Percentiles rank a stretch among this genome's conserved stretches.
Evolutionary conservation across 1,140 invertebrate species (phyloP).

Genomic region (Drosophila ironensis): DNA sequence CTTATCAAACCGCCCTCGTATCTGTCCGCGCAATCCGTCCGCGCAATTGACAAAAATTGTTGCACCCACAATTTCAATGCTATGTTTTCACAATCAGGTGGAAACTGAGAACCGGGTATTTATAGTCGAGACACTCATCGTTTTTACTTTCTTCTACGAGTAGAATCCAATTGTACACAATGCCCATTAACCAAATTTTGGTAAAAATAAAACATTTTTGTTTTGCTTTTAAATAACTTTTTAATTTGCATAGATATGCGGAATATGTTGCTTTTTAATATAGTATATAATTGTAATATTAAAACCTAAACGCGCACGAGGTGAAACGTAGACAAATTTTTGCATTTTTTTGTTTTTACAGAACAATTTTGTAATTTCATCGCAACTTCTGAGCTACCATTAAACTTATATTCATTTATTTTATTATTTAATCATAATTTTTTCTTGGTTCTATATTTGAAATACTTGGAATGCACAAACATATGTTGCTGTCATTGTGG

Average conservation of each 20-base stretch:
- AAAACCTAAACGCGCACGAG: slow-evolving; percentile 60
- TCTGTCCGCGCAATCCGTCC: too few species aligned
- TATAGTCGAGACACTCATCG: too few species aligned
- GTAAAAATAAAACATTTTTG: not conserved
- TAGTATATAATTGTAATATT: slow-evolving; percentile 44
- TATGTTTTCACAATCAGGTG: too few species aligned
- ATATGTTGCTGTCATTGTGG: slow-evolving; percentile 54
- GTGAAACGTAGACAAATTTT: slow-evolving; percentile 55
- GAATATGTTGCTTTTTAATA: slow-evolving; percentile 55
- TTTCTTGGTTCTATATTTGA: slow-evolving; percentile 49
- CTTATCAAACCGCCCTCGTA: too few species aligned
- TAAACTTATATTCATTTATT: slow-evolving; percentile 25
- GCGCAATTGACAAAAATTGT: too few species aligned
- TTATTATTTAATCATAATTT: slow-evolving; percentile 15
- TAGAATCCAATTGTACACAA: too few species aligned
- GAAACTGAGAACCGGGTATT: too few species aligned
- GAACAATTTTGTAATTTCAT: slow-evolving; percentile 44
- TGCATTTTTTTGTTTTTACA: slow-evolving; percentile 49
- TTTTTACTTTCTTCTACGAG: too few species aligned
- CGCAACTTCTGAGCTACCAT: slow-evolving; percentile 32
- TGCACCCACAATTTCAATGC: too few species aligned
- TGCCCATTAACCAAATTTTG: too few species aligned
- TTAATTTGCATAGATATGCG: slow-evolving; percentile 73
- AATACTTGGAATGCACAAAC: slow-evolving; percentile 78
- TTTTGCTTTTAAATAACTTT: slow-evolving; percentile 63